These are phyloP conservation scores for Monopterus albus DNA, from an alignment of 2,113 vertebrate genomes.

Conservation along the genomic window DNA sequence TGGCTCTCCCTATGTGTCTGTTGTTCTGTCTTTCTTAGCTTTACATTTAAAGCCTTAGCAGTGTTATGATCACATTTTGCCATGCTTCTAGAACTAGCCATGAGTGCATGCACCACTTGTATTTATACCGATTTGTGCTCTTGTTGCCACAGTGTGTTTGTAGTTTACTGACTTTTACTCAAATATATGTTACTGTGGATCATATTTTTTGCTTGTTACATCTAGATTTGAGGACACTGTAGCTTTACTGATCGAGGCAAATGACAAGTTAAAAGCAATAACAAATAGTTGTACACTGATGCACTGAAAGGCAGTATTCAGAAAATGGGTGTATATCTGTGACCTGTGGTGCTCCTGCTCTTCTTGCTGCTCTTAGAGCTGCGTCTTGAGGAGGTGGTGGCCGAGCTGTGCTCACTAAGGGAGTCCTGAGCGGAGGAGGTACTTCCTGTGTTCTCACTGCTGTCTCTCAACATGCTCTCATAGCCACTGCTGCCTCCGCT, in stretches of 20 bases:
- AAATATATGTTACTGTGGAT: too few species aligned
- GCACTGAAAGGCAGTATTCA: too few species aligned
- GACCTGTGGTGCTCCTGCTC: constrained; percentile 91
- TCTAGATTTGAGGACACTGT: not conserved
- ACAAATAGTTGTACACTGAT: too few species aligned
- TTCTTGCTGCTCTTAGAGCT: constrained; percentile 93
- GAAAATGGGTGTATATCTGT: not conserved
- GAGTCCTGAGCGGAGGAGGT: constrained; percentile 96
- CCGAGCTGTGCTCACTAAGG: constrained; percentile 95
- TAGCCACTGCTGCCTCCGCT: constrained; percentile 98
- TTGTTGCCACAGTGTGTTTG: too few species aligned
- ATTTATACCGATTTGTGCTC: too few species aligned
- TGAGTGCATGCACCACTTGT: too few species aligned
- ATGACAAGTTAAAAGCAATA: too few species aligned
- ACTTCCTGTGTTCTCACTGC: constrained; percentile 97
- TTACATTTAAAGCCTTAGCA: not conserved
- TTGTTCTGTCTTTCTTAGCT: too few species aligned
- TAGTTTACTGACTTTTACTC: too few species aligned
- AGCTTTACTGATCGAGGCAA: not conserved
- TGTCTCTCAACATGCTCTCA: constrained; percentile 97
- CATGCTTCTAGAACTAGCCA: too few species aligned
- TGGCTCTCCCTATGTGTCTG: not conserved
- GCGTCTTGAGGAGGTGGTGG: constrained; percentile 88
- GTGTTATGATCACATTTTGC: not conserved
- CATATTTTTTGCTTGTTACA: too few species aligned